A percentile compares a stretch with the other conserved stretches of the same genome.
phyloP scores from a whole-genome alignment of 2,113 vertebrate species.

The Vicugna pacos region DNA sequence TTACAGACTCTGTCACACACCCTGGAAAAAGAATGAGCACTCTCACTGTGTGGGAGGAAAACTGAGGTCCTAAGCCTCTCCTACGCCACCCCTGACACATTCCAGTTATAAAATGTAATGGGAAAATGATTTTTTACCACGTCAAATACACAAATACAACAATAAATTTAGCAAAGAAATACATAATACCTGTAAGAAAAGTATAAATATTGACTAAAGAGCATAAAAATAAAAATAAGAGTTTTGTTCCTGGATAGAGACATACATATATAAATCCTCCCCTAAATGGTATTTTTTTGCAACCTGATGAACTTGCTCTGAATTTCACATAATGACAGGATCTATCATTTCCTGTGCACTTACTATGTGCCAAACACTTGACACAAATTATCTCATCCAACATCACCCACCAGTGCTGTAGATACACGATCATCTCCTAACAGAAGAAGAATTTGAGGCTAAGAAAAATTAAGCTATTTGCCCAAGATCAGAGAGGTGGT shows the following conservation, averaged over 20 bases:
- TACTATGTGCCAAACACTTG: background rate
- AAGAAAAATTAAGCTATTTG: background rate
- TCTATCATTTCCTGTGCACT: background rate
- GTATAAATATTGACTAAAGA: background rate
- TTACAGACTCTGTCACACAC: background rate
- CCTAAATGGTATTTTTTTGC: background rate
- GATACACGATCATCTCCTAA: background rate
- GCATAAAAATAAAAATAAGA: background rate
- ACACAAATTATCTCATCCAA: background rate
- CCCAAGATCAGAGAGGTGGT: background rate
- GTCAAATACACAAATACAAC: background rate
- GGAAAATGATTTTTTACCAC: background rate
- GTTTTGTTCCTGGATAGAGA: background rate
- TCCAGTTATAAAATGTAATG: background rate
- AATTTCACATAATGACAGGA: background rate
- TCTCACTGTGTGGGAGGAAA: background rate
- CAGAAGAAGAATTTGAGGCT: background rate
- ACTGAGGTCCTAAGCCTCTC: background rate
- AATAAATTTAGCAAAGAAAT: background rate
- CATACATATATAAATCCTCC: background rate
- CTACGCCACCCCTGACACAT: background rate
- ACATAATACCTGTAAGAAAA: background rate
- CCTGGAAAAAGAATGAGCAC: background rate
- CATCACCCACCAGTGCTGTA: background rate
- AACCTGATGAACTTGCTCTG: background rate